Evolutionary conservation across 2,888 invertebrate genomes (phyloP), one percentile per base, ranked within the genome.

Genomic region (Drosophila prostipennis): DNA sequence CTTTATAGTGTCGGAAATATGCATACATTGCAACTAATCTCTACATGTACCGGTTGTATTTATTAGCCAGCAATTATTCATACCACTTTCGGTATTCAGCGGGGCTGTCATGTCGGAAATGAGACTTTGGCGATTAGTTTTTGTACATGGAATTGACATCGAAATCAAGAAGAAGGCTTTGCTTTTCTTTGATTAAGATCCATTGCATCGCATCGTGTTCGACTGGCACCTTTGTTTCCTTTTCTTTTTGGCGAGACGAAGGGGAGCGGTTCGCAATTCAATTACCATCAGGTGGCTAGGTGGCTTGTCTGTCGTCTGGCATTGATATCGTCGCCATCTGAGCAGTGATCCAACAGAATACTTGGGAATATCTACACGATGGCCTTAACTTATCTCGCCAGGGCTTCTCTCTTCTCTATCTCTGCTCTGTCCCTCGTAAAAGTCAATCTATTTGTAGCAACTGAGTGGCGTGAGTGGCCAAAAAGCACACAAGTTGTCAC

Each of bases 391-490:
- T 23, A 60, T 58, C 37, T 40, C 23, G 46, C 42, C 42, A 36
- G 34, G n/a, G 19, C 36, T 40, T 16, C 40, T 13, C 34, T 14
- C 26, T 37, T 19, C 46, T 14, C 34, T 48, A 48, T 49, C 39
- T 40, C 26, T 26, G 26, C 26, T 26, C 26, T 1, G 19, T 32
- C 37, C 52, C 63, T 57, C 58, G 59, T 55, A 65, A 59, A 72
- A 49, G 53, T 57, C 49, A 74, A 70, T 74, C 74, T 63, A 69
- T 63, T 74, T 63, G 63, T 61, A 37, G 65, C 71, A 57, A 58
- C 52, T 49, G 54, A 63, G 65, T 65, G 71, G 49, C 58, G 40
- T 70, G 71, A 72, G 71, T 63, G 70, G 45, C 37, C 37, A 45
- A 45, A 60, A 37, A 19, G 37, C 29, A 45, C 58, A 57, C 19